These are phyloP conservation scores for Cololabis saira DNA, from an alignment of 2,113 vertebrate species.

Conservation along the genomic window DNA sequence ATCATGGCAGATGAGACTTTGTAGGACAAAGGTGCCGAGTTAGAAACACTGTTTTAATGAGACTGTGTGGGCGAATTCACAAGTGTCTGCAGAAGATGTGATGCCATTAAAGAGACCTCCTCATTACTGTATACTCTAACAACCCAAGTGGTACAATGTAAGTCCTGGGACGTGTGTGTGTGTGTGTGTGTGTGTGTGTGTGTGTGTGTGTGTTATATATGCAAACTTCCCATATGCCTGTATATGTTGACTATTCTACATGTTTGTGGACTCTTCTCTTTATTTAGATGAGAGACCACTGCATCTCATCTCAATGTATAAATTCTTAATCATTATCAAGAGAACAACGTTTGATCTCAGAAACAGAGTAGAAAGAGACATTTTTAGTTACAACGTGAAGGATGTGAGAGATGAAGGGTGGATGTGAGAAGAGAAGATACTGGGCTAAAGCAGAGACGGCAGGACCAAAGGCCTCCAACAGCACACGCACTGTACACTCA, in stretches of 20 bases:
- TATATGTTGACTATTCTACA: no score
- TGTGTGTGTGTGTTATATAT: constrained; percentile 1
- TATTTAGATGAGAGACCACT: constrained; percentile 38
- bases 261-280: no score
- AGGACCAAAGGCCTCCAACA: not conserved
- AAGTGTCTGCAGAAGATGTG: constrained; percentile 8
- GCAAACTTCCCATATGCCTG: constrained; percentile 1
- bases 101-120: constrained; percentile 43
- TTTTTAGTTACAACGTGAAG: constrained; percentile 15
- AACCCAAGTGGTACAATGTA: constrained; percentile 14
- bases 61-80: constrained; percentile 37
- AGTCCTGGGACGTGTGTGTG: constrained; percentile 30
- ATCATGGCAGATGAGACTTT: constrained; percentile 40
- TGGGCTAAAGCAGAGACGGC: constrained; percentile 6
- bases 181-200: not conserved
- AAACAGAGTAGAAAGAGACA: constrained; percentile 53
- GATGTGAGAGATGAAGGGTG: not conserved
- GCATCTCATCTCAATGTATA: constrained; percentile 16
- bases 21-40: constrained; percentile 38
- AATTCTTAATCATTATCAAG: constrained; percentile 52
- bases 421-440: not conserved
- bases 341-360: constrained; percentile 70
- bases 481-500: not conserved
- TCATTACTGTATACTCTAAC: constrained; percentile 55
- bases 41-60: constrained; percentile 58